Base-by-base conservation (phyloP, 2,888 invertebrate species). In the Chironomus tentans region DNA sequence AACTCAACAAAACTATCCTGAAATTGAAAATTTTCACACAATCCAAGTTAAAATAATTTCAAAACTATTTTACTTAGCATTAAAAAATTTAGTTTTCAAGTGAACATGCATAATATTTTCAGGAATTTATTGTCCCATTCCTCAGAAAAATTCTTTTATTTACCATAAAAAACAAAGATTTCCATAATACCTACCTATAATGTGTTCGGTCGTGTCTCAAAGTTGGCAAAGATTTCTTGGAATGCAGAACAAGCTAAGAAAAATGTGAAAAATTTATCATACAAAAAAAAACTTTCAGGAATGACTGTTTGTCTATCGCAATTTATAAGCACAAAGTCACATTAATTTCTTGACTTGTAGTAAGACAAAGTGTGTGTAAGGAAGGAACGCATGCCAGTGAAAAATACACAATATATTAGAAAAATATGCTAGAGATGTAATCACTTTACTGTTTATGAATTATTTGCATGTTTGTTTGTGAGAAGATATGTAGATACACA, bases 351-450 rank as follows among this genome's bases (percentile, higher is more conserved):
- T 28, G 5, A 28, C 28, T 28, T 38, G 2, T 38, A 38, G 38
- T 38, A 38, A 38, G 38, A 38, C 38, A 38, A 10, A 38, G 38
- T 38, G 10, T 38, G 10, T 50, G 15, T 13, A 15, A 1, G 4
- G 5, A 13, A 3, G 50, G 1, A 56, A 4, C n/a, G 56, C 18
- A 15, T 56, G n/a, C 15, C 0, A 56, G 5, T 1, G n/a, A 7
- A 56, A 56, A 56, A 56, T 56, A 73, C 56, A 38, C 13, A 46
- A 62, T 73, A 73, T 38, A 72, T 61, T 56, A 72, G 15, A 10
- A 62, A 73, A 73, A 73, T 73, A 73, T 73, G 72, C 72, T 38
- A 73, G 72, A 62, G 62, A 73, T 73, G 72, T 73, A 73, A 73
- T 73, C 72, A 73, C 72, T 73, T 62, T 73, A 61, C 71, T 71